Conservation (phyloP, 2,797 vertebrate species). For the Apodemus agrarius region DNA sequence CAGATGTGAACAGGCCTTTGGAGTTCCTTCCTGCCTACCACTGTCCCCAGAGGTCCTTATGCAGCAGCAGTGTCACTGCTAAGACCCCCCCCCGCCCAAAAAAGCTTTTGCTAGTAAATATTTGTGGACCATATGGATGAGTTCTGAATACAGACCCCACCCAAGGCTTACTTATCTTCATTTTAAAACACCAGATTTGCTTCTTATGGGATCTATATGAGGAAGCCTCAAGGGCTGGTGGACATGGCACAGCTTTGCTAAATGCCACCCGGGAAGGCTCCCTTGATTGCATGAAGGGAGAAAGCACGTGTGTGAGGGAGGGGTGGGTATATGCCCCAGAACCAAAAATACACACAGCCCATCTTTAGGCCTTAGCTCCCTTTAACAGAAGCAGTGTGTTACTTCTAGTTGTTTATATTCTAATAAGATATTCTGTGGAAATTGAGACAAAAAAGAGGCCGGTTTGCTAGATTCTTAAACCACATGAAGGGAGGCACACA, state of each 20-base stretch:
- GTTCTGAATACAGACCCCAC: neutral
- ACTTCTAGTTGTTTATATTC: constrained; percentile 20
- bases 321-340: neutral
- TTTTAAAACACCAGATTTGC: constrained; percentile 45
- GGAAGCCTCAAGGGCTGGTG: neutral
- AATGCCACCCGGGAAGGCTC: neutral
- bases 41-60: neutral
- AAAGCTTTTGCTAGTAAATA: constrained; percentile 33
- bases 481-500: neutral
- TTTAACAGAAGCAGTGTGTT: constrained; percentile 41
- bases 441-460: constrained; percentile 35
- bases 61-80: neutral
- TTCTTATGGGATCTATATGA: neutral
- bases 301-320: neutral
- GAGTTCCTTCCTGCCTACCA: neutral
- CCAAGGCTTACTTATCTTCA: neutral
- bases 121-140: neutral
- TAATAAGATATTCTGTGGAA: constrained; percentile 24
- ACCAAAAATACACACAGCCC: neutral
- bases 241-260: neutral
- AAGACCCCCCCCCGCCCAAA: neutral
- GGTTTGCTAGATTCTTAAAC: constrained; percentile 36
- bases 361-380: constrained; percentile 16
- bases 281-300: neutral
- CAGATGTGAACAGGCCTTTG: neutral